Conservation (phyloP, 2,888 invertebrate genomes). For the Callinectes sapidus region DNA sequence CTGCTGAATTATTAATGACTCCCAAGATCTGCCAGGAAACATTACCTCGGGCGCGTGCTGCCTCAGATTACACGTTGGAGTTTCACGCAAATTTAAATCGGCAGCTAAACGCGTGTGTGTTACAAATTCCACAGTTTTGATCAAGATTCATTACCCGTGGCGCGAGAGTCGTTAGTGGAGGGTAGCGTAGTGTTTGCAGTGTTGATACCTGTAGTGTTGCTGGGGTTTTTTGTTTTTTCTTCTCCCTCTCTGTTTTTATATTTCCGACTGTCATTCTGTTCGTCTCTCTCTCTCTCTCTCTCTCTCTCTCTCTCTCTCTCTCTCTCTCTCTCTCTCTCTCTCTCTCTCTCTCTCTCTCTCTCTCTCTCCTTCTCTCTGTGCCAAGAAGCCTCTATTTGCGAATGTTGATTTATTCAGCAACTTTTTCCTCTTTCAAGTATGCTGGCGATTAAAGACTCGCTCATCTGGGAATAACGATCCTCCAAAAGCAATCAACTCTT, state of each 20-base stretch:
- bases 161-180: not conserved
- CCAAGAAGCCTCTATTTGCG: not conserved
- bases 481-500: not conserved
- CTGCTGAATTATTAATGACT: not conserved
- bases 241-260: not conserved
- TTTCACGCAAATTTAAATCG: constrained; percentile 14
- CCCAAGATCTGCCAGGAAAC: not conserved
- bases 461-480: not conserved
- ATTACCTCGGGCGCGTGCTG: not conserved
- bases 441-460: not conserved
- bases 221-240: not conserved
- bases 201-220: constrained; percentile 11
- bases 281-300: not conserved
- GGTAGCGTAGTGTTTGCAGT: not conserved
- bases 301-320: constrained; percentile 17
- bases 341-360: not conserved
- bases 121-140: not conserved
- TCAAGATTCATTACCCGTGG: not conserved
- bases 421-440: not conserved
- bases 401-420: not conserved
- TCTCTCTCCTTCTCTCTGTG: not conserved
- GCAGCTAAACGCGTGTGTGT: not conserved
- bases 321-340: constrained; percentile 22
- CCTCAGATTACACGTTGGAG: not conserved
- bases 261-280: not conserved